These are phyloP conservation scores for Chrysogorgia sp. DNA, from an alignment of 92 coral and sea anemone genomes.

Conservation along the genomic window DNA sequence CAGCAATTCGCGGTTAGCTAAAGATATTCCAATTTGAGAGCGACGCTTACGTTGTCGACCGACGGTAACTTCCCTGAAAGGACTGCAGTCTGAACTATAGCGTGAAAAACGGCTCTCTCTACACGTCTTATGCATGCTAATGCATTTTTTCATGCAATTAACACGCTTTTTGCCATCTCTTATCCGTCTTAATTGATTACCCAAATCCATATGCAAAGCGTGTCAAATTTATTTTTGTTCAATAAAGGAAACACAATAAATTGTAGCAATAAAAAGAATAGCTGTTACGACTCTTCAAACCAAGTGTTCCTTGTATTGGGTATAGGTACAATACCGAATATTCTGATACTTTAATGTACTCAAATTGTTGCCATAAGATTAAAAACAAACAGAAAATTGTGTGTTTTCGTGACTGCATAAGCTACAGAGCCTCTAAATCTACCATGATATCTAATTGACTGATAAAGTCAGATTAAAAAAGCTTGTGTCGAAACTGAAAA, in stretches of 20 bases:
- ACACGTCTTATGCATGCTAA: background rate
- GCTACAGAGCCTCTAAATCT: slow-evolving; percentile 3
- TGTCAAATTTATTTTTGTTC: slow-evolving; percentile 42
- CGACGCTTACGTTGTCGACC: background rate
- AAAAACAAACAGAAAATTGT: background rate
- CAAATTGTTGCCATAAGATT: background rate
- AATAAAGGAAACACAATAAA: slow-evolving; percentile 20
- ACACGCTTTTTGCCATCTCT: slow-evolving; percentile 34
- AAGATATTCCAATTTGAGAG: too few relatives aligned
- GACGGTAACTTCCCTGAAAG: background rate
- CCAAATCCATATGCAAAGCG: slow-evolving; percentile 48
- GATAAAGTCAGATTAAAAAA: slow-evolving; percentile 17
- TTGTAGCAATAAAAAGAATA: slow-evolving; percentile 11
- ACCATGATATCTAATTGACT: slow-evolving; percentile 31
- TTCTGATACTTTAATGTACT: background rate
- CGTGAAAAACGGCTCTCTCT: slow-evolving; percentile 1
- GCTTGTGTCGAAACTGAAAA: slow-evolving; percentile 9
- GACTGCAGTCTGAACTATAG: background rate
- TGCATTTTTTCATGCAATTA: slow-evolving; percentile 50
- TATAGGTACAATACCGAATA: too few relatives aligned
- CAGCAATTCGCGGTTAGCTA: too few relatives aligned
- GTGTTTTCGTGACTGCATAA: background rate
- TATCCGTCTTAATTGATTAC: slow-evolving; percentile 39
- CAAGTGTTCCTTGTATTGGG: background rate
- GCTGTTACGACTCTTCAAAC: slow-evolving; percentile 19